Conservation (phyloP, 2,113 vertebrate genomes). For the Craseonycteris thonglongyai region DNA sequence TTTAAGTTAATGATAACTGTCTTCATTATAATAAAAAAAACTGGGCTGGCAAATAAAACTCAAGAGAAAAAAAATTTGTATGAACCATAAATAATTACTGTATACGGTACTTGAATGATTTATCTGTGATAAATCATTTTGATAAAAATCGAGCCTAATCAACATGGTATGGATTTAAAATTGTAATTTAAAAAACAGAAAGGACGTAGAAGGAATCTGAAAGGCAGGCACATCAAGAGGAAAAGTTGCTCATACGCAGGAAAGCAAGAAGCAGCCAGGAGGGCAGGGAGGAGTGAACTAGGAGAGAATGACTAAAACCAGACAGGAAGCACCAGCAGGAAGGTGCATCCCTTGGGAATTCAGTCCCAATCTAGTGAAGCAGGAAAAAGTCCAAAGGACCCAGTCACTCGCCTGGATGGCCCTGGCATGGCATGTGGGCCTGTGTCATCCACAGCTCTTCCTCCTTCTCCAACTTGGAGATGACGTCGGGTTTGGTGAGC, state of each 20-base stretch:
- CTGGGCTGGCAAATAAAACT: too few relatives aligned
- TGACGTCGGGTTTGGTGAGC: not conserved
- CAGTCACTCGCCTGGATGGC: not conserved
- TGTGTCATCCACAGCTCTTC: not conserved
- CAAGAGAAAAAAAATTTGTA: too few relatives aligned
- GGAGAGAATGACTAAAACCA: rapidly evolving
- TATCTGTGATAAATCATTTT: too few relatives aligned
- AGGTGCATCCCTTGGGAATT: not conserved
- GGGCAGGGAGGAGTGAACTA: not conserved
- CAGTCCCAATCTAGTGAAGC: not conserved
- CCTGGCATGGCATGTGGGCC: not conserved
- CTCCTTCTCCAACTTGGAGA: not conserved
- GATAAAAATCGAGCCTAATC: too few relatives aligned
- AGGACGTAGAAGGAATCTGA: not conserved
- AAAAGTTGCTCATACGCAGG: not conserved
- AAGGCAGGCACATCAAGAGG: not conserved
- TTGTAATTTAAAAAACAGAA: not conserved
- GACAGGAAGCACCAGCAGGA: not conserved
- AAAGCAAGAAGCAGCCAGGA: not conserved
- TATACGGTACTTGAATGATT: too few relatives aligned
- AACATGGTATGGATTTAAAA: not conserved
- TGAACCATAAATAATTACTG: too few relatives aligned
- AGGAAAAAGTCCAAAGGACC: not conserved
- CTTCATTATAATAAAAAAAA: too few relatives aligned
- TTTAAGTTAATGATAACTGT: too few relatives aligned